A percentile compares a stretch with the other conserved stretches of the same genome.
Conservation (phyloP, 2,888 invertebrate genomes). For the Spatulosminthurus flaviceps region DNA sequence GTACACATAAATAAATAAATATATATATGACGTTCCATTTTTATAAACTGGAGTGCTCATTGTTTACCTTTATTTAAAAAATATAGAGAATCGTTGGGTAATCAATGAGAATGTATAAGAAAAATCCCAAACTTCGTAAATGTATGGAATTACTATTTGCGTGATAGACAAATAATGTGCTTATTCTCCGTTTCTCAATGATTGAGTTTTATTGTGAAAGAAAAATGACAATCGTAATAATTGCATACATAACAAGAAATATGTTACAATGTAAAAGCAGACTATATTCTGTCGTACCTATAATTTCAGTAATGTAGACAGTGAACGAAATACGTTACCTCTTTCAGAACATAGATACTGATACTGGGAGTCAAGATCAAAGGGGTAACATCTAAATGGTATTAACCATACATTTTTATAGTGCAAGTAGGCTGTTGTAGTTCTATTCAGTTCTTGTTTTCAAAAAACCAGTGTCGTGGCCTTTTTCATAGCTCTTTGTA, state of each 20-base stretch:
- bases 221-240: background rate
- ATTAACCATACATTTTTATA: background rate
- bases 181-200: background rate
- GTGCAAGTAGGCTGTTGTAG: background rate
- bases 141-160: slow-evolving; percentile 12
- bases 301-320: background rate
- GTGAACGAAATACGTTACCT: background rate
- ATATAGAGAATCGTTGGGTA: background rate
- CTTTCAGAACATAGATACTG: too few relatives aligned
- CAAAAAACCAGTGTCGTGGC: background rate
- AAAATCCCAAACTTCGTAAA: background rate
- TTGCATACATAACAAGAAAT: slow-evolving; percentile 14
- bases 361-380: background rate
- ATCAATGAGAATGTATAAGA: background rate
- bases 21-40: background rate
- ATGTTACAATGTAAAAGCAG: background rate
- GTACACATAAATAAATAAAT: too few relatives aligned
- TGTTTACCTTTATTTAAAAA: slow-evolving; percentile 11
- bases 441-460: slow-evolving; percentile 4
- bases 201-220: background rate
- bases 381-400: background rate
- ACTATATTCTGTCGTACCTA: too few relatives aligned
- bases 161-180: background rate
- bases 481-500: slow-evolving; percentile 3
- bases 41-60: slow-evolving; percentile 15